Evolutionary conservation across 1,140 invertebrate genomes (phyloP).

Genomic region (Aphelenchoides besseyi): DNA sequence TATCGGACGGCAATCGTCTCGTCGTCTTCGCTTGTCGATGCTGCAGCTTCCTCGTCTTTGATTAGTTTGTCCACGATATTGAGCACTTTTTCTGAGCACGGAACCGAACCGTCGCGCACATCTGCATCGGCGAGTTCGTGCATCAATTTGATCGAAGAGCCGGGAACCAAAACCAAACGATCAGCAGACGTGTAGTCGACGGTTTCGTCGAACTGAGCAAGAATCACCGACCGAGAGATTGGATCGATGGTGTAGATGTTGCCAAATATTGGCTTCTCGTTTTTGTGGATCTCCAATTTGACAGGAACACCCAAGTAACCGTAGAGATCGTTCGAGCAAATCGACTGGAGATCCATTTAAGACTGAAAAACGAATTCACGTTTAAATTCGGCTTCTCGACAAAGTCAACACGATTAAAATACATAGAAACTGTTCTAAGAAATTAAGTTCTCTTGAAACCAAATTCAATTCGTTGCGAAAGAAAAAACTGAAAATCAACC

Average conservation of each 20-base stretch:
- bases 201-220: background rate
- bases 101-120: background rate
- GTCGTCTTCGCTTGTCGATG: background rate
- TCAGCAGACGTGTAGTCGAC: background rate
- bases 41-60: background rate
- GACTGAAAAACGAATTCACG: background rate
- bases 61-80: background rate
- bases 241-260: conserved; percentile 11
- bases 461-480: background rate
- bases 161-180: background rate
- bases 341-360: background rate
- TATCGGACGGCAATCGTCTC: background rate
- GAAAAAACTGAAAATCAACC: background rate
- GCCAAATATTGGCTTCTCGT: background rate
- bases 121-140: background rate
- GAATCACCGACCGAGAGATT: background rate
- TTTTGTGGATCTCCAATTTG: background rate
- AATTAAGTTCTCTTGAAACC: background rate
- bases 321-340: background rate
- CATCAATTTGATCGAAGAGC: conserved; percentile 9
- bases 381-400: background rate
- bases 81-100: background rate
- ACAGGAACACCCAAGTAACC: conserved; percentile 8
- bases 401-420: background rate
- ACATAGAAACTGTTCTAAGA: background rate